These are phyloP conservation scores for Chionoecetes opilio DNA, from an alignment of 1,140 invertebrate species.

Conservation along the genomic window DNA sequence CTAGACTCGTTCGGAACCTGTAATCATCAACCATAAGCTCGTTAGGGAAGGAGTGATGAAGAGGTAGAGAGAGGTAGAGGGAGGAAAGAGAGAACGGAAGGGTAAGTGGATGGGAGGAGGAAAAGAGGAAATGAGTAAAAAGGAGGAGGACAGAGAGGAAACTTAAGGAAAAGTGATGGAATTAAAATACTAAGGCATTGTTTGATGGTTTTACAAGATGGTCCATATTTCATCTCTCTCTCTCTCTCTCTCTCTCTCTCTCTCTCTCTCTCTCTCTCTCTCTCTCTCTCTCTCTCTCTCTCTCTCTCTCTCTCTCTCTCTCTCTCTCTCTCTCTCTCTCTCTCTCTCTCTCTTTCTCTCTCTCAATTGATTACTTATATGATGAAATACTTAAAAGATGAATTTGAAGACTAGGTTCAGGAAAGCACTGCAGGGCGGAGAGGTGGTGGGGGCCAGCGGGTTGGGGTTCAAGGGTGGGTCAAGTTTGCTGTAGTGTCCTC, in stretches of 20 bases:
- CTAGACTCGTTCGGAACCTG: slow-evolving; percentile 37
- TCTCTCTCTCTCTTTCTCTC: neutral
- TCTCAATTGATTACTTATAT: too few relatives aligned
- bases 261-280: neutral
- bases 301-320: neutral
- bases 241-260: neutral
- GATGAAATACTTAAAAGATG: neutral
- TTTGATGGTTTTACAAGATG: too few relatives aligned
- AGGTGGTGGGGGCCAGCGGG: neutral
- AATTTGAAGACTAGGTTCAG: neutral
- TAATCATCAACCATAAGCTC: slow-evolving; percentile 57
- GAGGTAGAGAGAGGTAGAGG: neutral
- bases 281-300: slow-evolving; percentile 52
- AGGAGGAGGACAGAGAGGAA: neutral
- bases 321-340: slow-evolving; percentile 51
- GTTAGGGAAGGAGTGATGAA: neutral
- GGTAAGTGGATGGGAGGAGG: neutral
- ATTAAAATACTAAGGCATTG: neutral
- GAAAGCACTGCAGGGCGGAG: neutral
- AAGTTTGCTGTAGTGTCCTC: neutral
- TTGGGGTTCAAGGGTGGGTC: neutral
- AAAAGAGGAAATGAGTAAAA: neutral
- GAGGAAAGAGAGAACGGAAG: neutral
- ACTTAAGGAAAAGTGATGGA: neutral
- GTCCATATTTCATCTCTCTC: too few relatives aligned